A percentile compares a stretch with the other conserved stretches of the same genome.
Evolutionary conservation across 2,797 vertebrate species (phyloP).

Genomic region (Enoplosus armatus): DNA sequence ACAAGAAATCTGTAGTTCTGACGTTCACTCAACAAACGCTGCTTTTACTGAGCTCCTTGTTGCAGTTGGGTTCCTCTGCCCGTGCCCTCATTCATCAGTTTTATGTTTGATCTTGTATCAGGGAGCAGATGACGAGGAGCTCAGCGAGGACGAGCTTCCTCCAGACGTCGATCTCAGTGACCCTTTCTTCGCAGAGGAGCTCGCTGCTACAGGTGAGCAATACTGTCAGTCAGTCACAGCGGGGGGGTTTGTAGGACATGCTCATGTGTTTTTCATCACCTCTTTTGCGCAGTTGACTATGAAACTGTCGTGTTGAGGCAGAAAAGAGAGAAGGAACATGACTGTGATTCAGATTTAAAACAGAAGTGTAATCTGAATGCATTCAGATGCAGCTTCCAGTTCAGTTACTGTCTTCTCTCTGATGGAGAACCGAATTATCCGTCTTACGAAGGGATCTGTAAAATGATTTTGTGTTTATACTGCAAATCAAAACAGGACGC

Average conservation of each 20-base stretch:
- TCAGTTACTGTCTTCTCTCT: too few relatives aligned
- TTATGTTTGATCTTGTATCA: not conserved
- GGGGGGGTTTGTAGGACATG: not conserved
- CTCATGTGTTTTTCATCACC: not conserved
- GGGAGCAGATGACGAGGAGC: conserved; percentile 38
- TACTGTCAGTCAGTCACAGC: not conserved
- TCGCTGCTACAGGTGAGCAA: conserved; percentile 84
- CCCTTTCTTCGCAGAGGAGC: conserved; percentile 92
- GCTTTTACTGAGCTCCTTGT: too few relatives aligned
- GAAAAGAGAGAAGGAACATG: not conserved
- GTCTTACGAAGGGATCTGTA: not conserved
- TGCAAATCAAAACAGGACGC: too few relatives aligned
- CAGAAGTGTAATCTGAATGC: not conserved
- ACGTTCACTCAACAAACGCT: too few relatives aligned
- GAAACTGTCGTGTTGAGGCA: not conserved
- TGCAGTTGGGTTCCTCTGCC: too few relatives aligned
- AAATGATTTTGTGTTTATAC: not conserved
- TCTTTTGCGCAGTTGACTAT: not conserved
- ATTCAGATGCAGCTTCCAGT: too few relatives aligned
- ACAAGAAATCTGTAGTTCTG: too few relatives aligned
- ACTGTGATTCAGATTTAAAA: not conserved
- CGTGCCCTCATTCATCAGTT: too few relatives aligned
- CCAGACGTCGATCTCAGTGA: conserved; percentile 91
- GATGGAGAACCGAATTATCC: too few relatives aligned
- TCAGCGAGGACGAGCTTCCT: conserved; percentile 91